These are phyloP conservation scores for Phalacrocorax carbo DNA, from an alignment of 2,113 vertebrate genomes.

Conservation along the genomic window DNA sequence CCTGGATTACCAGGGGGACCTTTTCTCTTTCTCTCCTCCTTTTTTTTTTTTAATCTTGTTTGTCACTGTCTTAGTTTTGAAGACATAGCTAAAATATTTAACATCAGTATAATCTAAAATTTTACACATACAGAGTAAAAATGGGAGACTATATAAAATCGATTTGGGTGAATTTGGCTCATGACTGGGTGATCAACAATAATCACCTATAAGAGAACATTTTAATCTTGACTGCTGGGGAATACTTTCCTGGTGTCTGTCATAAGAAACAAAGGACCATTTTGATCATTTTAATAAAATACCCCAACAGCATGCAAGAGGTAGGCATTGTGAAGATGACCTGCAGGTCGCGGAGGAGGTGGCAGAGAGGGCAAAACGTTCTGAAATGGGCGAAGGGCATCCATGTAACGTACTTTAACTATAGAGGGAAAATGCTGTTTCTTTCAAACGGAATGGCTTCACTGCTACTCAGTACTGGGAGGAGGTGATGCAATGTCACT, in stretches of 20 bases:
- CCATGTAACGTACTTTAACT: neutral
- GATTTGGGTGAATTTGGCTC: neutral
- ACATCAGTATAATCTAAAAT: neutral
- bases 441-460: neutral
- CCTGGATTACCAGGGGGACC: neutral
- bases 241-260: neutral
- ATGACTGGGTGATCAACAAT: neutral
- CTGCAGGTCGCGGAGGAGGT: neutral
- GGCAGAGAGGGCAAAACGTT: neutral
- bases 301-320: fast-evolving
- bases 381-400: neutral
- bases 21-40: neutral
- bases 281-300: neutral
- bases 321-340: neutral
- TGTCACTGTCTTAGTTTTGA: neutral
- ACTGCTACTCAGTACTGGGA: neutral
- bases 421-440: neutral
- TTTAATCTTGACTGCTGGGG: neutral
- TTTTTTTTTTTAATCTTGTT: neutral
- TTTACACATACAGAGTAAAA: neutral
- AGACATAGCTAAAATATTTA: neutral
- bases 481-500: neutral
- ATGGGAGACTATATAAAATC: neutral
- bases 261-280: neutral
- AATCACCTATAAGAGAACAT: neutral